phyloP scores from a whole-genome alignment of 1,140 invertebrate genomes.

The Penaeus chinensis region DNA sequence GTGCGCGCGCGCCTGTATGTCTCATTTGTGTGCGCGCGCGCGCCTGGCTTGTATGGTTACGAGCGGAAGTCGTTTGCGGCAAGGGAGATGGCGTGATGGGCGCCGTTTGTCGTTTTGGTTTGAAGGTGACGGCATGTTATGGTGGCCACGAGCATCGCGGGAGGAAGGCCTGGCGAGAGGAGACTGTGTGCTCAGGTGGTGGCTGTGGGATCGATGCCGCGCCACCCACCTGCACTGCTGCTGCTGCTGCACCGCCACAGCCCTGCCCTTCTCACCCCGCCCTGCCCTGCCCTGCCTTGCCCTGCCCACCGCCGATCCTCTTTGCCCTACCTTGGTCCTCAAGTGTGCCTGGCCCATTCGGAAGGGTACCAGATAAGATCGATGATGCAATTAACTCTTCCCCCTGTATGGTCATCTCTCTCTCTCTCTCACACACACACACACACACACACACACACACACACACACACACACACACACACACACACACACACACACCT shows the following conservation, averaged over 20 bases:
- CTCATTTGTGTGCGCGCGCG: neutral
- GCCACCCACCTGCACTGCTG: conserved; percentile 1
- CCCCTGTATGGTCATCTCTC: neutral
- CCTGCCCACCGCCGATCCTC: neutral
- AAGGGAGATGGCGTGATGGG: neutral
- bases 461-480: too few species aligned
- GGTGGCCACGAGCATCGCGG: neutral
- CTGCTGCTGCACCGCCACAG: neutral
- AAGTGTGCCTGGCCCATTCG: neutral
- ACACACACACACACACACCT: too few species aligned
- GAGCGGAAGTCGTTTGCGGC: neutral
- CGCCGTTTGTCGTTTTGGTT: too few species aligned
- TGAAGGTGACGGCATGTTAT: too few species aligned
- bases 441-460: too few species aligned
- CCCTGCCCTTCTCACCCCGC: neutral
- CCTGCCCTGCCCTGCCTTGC: neutral
- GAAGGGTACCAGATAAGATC: neutral
- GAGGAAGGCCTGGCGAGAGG: neutral
- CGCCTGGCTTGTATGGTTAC: neutral
- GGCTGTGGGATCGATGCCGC: conserved; percentile 2
- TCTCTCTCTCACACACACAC: neutral
- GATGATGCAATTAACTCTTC: neutral
- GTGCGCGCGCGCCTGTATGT: too few species aligned
- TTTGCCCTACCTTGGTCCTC: neutral
- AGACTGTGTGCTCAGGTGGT: conserved; percentile 16